Base-by-base conservation (phyloP, 2,797 vertebrate species). In the Mormyrops boulengeri region DNA sequence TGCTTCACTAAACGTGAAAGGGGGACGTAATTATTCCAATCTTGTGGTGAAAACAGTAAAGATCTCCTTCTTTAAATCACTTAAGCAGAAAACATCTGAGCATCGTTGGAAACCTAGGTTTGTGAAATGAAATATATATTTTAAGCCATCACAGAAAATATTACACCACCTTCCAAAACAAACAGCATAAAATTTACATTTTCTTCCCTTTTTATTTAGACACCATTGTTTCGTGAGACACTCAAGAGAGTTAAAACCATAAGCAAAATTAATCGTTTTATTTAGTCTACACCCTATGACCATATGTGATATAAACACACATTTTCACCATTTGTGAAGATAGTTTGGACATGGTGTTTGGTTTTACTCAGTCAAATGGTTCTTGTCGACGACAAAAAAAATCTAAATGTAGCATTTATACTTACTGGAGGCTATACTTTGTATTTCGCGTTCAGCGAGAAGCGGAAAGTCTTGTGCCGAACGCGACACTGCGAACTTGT, bases 81-180 rank as follows among this genome's bases (percentile, higher is more conserved):
- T 66, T 95, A 96, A 95, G 96, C 94, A 92, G 95, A 94, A 96
- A 95, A 95, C 94, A 92, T 94, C 94, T 93, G 95, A 95, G 94
- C 93, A 93, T 94, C 95, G 93, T 93, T 95, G 96, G 96, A 93
- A 91, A 96, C 96, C 96, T 96, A 95, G 95, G 96, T 96, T 95
- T 93, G 94, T 90, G 94, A 94, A 93, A 96, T 95, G 93, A 96
- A 95, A 96, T 96, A 95, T 96, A 95, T 96, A 90, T 90, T 90
- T 95, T 95, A 96, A 95, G 95, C 94, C 92, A 89, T 96, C 95
- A 94, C 90, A 95, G 95, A 90, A 93, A 94, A 96, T 95, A 96
- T 90, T 77, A 49, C 38, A 77, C 44, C 57, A 89, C 8, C 34
- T 87, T 87, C 60, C 49, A 87, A 60, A 89, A 49, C 85, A 73